phyloP scores from a whole-genome alignment of 2,113 vertebrate species.

The Cavia aperea region DNA sequence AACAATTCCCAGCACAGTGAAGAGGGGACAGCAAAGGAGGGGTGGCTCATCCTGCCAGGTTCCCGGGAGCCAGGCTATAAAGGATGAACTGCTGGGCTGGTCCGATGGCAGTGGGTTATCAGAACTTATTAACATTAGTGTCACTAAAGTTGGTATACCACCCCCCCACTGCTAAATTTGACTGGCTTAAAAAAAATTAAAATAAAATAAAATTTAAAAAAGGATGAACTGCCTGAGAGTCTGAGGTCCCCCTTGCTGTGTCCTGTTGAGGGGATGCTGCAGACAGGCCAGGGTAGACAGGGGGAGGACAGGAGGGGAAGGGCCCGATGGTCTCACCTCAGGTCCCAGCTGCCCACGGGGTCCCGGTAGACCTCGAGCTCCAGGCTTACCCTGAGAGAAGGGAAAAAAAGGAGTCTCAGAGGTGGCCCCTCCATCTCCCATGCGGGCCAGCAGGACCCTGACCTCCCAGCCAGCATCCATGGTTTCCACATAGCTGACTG shows the following conservation, averaged over 20 bases:
- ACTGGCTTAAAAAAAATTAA: no score
- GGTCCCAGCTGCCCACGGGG: slow-evolving; percentile 88
- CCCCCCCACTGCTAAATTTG: no score
- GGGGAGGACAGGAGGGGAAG: not conserved
- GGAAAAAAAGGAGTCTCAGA: slow-evolving; percentile 67
- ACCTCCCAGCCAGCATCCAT: not conserved
- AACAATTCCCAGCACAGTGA: rapidly evolving
- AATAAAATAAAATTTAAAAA: no score
- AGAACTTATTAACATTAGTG: no score
- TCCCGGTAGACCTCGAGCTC: slow-evolving; percentile 91
- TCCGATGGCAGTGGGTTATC: no score
- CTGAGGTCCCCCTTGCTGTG: not conserved
- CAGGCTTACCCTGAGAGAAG: slow-evolving; percentile 86
- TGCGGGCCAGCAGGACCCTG: not conserved
- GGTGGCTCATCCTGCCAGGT: not conserved
- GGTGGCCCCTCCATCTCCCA: not conserved
- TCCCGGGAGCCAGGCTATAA: not conserved
- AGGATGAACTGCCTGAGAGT: no score
- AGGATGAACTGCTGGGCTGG: not conserved
- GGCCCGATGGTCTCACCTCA: slow-evolving; percentile 80
- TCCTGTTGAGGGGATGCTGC: not conserved
- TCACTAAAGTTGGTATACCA: no score
- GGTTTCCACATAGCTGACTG: not conserved
- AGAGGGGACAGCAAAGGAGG: rapidly evolving
- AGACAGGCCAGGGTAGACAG: not conserved